These are phyloP conservation scores for Channallabes apus DNA, from an alignment of 2,797 vertebrate genomes.

Conservation along the genomic window DNA sequence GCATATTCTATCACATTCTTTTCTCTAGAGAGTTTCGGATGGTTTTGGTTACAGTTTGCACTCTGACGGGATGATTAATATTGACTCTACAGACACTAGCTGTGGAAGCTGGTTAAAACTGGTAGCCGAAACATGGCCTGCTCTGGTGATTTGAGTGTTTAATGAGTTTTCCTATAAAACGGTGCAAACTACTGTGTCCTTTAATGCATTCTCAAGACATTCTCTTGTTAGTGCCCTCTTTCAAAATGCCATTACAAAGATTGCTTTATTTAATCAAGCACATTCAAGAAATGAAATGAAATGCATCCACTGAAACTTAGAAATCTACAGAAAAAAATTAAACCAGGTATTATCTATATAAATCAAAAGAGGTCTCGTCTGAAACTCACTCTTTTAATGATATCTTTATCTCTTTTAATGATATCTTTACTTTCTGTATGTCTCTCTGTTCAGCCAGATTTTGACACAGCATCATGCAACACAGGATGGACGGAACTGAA, in stretches of 20 bases:
- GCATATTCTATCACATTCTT: constrained; percentile 13
- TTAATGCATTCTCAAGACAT: neutral
- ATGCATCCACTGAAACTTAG: neutral
- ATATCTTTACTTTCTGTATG: too few species aligned
- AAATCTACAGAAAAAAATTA: neutral
- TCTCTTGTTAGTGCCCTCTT: neutral
- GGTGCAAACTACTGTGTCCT: neutral
- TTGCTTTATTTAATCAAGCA: neutral
- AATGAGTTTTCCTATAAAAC: neutral
- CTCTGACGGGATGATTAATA: constrained; percentile 60
- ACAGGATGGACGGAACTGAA: too few species aligned
- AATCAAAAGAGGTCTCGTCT: too few species aligned
- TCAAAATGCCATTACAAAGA: neutral
- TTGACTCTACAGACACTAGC: constrained; percentile 40
- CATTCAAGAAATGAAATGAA: neutral
- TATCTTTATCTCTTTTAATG: too few species aligned
- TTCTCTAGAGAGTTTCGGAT: constrained; percentile 41
- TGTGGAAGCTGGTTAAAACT: constrained; percentile 31
- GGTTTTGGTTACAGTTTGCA: constrained; percentile 51
- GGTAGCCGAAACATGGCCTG: constrained; percentile 52
- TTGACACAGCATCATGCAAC: too few species aligned
- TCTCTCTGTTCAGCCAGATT: too few species aligned
- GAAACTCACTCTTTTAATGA: too few species aligned
- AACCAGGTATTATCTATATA: neutral
- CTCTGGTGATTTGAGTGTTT: constrained; percentile 52